A percentile compares a stretch with the other conserved stretches of the same genome.
These are phyloP conservation scores for Nematostella vectensis DNA, from an alignment of 92 coral and sea anemone species.

Conservation along the genomic window DNA sequence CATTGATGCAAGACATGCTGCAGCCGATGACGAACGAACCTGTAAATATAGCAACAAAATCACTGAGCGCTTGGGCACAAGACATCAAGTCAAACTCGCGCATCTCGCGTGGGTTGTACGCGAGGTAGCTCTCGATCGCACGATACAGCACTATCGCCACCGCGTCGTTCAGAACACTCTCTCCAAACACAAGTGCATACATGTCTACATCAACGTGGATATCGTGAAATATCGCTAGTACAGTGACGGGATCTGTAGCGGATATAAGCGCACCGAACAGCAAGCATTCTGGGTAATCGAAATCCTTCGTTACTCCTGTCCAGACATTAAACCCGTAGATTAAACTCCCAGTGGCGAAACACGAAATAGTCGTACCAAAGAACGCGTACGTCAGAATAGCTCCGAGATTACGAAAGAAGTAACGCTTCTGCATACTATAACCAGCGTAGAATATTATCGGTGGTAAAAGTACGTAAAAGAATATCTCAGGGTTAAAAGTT, in stretches of 20 bases:
- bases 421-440: conserved; percentile 92
- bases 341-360: conserved; percentile 72
- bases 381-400: conserved; percentile 97
- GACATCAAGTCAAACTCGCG: conserved; percentile 89
- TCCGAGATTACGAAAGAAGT: conserved; percentile 90
- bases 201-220: conserved; percentile 93
- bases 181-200: conserved; percentile 96
- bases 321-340: conserved; percentile 78
- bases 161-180: conserved; percentile 92
- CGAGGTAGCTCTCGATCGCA: conserved; percentile 92
- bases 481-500: conserved; percentile 89
- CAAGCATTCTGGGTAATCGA: conserved; percentile 91
- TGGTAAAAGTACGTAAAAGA: conserved; percentile 89
- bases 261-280: conserved; percentile 92
- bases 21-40: conserved; percentile 92
- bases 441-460: conserved; percentile 98
- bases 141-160: conserved; percentile 89
- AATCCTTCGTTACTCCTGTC: conserved; percentile 78
- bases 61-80: conserved; percentile 62
- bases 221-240: conserved; percentile 84
- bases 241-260: conserved; percentile 95
- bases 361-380: conserved; percentile 88
- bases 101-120: conserved; percentile 87
- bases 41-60: conserved; percentile 78
- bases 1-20: conserved; percentile 89